Conservation (phyloP, 1,140 invertebrate species). For the Drosophila nannoptera region DNA sequence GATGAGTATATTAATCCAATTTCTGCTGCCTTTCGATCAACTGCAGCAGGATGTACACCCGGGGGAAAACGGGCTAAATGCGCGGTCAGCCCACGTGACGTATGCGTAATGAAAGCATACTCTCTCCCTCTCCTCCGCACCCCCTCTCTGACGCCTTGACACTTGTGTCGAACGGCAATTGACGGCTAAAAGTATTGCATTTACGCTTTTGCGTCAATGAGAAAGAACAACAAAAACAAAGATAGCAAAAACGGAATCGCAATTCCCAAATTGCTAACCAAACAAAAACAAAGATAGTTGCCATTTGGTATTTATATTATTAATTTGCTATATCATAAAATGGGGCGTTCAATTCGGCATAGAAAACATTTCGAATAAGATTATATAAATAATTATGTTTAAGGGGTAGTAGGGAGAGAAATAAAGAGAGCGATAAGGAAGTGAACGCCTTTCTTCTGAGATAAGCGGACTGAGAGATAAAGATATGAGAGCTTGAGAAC, state of each 20-base stretch:
- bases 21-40: slow-evolving; percentile 11
- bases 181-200: slow-evolving; percentile 26
- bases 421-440: too few species aligned
- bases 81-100: slow-evolving; percentile 33
- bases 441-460: too few species aligned
- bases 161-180: slow-evolving; percentile 14
- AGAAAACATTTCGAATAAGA: too few species aligned
- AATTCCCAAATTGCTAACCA: background rate
- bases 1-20: slow-evolving; percentile 9
- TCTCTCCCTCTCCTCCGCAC: slow-evolving; percentile 8
- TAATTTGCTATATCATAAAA: too few species aligned
- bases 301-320: too few species aligned
- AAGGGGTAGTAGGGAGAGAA: too few species aligned
- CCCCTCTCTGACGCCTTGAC: slow-evolving; percentile 2
- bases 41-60: background rate
- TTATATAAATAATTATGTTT: too few species aligned
- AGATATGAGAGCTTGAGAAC: too few species aligned
- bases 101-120: slow-evolving; percentile 35
- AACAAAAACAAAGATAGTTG: slow-evolving; percentile 1
- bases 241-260: too few species aligned
- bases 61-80: slow-evolving; percentile 33
- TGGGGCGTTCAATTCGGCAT: too few species aligned
- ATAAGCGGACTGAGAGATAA: too few species aligned
- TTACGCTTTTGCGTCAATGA: slow-evolving; percentile 3
- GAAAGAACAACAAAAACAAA: too few species aligned